Conservation (phyloP, 2,113 vertebrate genomes). For the Oryzias curvinotus region DNA sequence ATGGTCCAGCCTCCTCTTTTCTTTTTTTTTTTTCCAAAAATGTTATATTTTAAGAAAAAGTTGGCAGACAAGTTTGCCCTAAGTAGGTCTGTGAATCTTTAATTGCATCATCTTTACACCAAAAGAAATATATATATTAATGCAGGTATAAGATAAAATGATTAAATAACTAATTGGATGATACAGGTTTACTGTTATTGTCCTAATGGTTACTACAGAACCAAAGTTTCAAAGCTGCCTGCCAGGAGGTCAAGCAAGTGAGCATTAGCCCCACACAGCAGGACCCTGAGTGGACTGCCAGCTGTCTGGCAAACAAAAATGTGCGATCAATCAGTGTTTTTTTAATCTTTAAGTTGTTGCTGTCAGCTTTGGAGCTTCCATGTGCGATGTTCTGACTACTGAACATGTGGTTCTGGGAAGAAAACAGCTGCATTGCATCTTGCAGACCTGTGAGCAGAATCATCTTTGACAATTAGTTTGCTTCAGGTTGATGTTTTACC, state of each 20-base stretch:
- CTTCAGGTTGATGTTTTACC: too few species aligned
- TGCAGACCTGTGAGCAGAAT: neutral
- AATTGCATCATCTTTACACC: too few species aligned
- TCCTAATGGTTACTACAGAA: neutral
- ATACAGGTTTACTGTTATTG: neutral
- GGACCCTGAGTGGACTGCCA: neutral
- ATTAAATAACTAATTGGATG: too few species aligned
- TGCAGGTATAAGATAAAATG: too few species aligned
- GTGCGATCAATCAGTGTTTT: neutral
- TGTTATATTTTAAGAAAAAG: too few species aligned
- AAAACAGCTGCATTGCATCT: neutral
- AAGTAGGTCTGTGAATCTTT: too few species aligned
- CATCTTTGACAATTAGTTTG: neutral
- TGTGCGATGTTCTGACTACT: neutral
- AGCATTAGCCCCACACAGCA: neutral
- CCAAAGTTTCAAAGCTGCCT: neutral
- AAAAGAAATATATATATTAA: too few species aligned
- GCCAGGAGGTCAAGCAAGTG: neutral
- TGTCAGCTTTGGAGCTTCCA: neutral
- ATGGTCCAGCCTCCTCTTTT: too few species aligned
- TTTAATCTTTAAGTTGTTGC: neutral
- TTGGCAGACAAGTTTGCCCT: too few species aligned
- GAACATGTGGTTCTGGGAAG: neutral
- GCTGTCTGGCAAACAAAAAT: neutral
- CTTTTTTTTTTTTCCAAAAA: too few species aligned